Evolutionary conservation across 2,113 vertebrate species (phyloP), one percentile per base, ranked within the genome.

Genomic region (Apodemus speciosus): DNA sequence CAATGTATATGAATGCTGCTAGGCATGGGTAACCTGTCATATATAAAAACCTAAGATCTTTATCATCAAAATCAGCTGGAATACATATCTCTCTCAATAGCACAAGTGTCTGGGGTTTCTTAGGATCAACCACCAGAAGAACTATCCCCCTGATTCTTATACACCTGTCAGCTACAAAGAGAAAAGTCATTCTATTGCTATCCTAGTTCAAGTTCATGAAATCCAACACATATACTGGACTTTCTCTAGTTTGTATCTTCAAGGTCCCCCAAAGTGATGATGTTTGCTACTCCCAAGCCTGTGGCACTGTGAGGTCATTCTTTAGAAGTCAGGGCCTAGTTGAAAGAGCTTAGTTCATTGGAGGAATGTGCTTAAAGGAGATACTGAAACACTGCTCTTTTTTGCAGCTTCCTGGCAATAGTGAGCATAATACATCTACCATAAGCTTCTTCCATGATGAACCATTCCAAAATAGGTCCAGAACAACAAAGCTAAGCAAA

Each of bases 1-100:
- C 1, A 5, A 6, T 23, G 11, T 40, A 9, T 69, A 72, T 53
- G 35, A 58, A 25, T 3, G 14, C 20, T 43, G 11, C 25, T 30
- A 9, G 46, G 49, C 35, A 6, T 40, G 30, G 18, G 23, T 21
- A 1, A 13, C 1, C 0, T 15, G 6, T 51, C 6, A 14, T 35
- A 53, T 43, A 14, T 6, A 5, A 35, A 25, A 68, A 10, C 30
- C 64, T 88, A 5, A 6, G 53, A 30, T 56, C 62, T 86, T 60
- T 23, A 51, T 68, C 20, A 76, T 21, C 30, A 85, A 25, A 8
- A 13, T 40, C 35, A 71, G 56, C 76, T 35, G 4, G 35, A 92
- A 62, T 4, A 25, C 20, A 8, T 53, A 13, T 75, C 80, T 62
- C 64, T 87, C 32, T n/a, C 66, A 40, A 38, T 46, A 85, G 6